Conservation (phyloP, 2,888 invertebrate species). For the Bombylius major region DNA sequence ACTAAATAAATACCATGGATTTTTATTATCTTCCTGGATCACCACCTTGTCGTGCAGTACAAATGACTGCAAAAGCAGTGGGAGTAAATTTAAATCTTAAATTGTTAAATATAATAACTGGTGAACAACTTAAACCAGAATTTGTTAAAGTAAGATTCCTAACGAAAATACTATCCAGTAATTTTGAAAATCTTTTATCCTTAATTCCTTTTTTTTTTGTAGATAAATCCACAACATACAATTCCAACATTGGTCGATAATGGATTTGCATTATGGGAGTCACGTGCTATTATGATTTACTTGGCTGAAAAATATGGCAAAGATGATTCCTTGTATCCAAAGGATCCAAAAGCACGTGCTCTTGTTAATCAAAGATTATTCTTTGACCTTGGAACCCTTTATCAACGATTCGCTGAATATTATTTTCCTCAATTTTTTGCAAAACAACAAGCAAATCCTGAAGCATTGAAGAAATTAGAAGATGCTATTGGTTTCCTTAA, state of each 20-base stretch:
- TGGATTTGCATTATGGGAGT: constrained; percentile 71
- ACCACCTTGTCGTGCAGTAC: constrained; percentile 51
- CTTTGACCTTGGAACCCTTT: constrained; percentile 68
- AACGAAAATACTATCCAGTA: too few relatives aligned
- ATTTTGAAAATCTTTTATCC: too few relatives aligned
- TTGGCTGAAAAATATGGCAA: constrained; percentile 69
- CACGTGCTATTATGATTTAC: constrained; percentile 70
- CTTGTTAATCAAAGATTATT: constrained; percentile 65
- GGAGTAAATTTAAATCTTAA: constrained; percentile 55
- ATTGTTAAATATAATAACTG: constrained; percentile 43
- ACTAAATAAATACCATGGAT: constrained; percentile 36
- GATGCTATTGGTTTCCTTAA: constrained; percentile 56
- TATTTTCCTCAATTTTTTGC: constrained; percentile 53
- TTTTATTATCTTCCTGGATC: constrained; percentile 53
- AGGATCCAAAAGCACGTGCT: constrained; percentile 62
- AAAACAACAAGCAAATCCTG: constrained; percentile 49
- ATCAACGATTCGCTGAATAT: constrained; percentile 54
- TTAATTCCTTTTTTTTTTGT: background rate
- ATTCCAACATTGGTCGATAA: constrained; percentile 76
- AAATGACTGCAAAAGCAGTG: constrained; percentile 50
- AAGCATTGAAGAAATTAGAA: constrained; percentile 54
- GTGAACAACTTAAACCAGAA: constrained; percentile 56
- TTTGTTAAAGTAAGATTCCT: constrained; percentile 44
- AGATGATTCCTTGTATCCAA: constrained; percentile 59
- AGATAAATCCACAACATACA: constrained; percentile 75